These are phyloP conservation scores for Dreissena polymorpha DNA, from an alignment of 1,140 invertebrate species.

Conservation along the genomic window DNA sequence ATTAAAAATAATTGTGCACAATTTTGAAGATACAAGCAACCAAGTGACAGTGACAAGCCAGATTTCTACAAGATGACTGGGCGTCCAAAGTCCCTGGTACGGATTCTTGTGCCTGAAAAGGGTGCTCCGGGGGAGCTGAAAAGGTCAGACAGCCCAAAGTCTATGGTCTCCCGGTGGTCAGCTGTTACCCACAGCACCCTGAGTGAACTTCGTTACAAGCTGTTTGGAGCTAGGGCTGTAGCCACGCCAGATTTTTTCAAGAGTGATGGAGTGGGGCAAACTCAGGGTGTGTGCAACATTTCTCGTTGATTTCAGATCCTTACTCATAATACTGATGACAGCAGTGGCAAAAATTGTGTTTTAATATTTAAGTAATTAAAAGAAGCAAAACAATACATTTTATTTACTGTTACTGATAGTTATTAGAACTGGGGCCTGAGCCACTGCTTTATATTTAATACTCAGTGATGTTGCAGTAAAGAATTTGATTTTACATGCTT, in stretches of 20 bases:
- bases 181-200: constrained; percentile 40
- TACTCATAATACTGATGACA: no score
- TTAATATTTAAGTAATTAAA: no score
- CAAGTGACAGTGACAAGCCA: constrained; percentile 35
- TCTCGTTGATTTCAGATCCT: no score
- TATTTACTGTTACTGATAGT: no score
- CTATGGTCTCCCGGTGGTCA: constrained; percentile 29
- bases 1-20: no score
- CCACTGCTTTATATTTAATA: no score
- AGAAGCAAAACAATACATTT: no score
- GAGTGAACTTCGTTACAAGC: constrained; percentile 34
- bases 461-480: no score
- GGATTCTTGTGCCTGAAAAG: constrained; percentile 24
- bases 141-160: constrained; percentile 17
- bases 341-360: no score
- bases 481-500: no score
- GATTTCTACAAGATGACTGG: constrained; percentile 42
- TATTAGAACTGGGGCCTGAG: no score
- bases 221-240: constrained; percentile 42
- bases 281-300: constrained; percentile 12
- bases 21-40: constrained; percentile 36
- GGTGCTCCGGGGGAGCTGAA: not conserved
- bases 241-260: constrained; percentile 47
- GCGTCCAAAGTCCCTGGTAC: constrained; percentile 39
- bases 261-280: constrained; percentile 17